A percentile compares a stretch with the other conserved stretches of the same genome.
Evolutionary conservation across 2,888 invertebrate species (phyloP).

Genomic region (Sclerodermus sp.): DNA sequence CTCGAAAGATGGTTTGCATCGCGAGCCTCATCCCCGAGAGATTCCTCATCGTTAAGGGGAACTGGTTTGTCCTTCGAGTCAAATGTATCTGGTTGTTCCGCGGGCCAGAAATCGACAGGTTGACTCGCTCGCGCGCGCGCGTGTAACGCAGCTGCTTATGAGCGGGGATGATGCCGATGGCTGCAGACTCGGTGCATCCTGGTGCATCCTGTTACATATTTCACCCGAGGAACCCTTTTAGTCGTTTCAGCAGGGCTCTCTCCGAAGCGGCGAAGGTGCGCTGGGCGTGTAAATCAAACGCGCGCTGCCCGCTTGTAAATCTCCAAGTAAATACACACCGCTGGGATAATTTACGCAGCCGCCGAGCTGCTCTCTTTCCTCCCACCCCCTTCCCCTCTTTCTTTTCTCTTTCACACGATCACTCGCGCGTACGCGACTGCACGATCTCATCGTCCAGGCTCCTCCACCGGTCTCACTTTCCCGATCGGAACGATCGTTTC

Average conservation of each 20-base stretch:
- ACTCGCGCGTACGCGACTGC: too few relatives aligned
- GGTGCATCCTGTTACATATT: conserved; percentile 49
- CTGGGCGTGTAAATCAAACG: conserved; percentile 53
- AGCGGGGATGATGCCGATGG: conserved; percentile 31
- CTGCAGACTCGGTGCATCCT: conserved; percentile 29
- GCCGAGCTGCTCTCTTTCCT: conserved; percentile 18
- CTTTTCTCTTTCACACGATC: background rate
- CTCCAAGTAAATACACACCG: conserved; percentile 55
- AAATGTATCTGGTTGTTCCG: background rate
- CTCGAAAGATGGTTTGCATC: too few relatives aligned
- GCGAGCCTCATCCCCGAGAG: too few relatives aligned
- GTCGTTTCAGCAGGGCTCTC: conserved; percentile 32
- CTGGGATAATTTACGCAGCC: conserved; percentile 55
- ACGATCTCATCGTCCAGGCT: too few relatives aligned
- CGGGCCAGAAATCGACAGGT: background rate
- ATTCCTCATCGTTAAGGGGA: too few relatives aligned
- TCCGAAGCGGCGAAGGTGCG: conserved; percentile 19
- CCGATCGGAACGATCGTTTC: background rate
- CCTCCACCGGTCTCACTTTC: too few relatives aligned
- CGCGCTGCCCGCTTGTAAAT: conserved; percentile 54
- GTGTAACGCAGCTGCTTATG: conserved; percentile 13
- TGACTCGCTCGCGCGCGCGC: background rate
- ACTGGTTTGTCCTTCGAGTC: too few relatives aligned
- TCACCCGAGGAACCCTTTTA: conserved; percentile 44
- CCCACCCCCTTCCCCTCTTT: background rate